phyloP scores from a whole-genome alignment of 2,797 vertebrate genomes.

The Smutsia gigantea region DNA sequence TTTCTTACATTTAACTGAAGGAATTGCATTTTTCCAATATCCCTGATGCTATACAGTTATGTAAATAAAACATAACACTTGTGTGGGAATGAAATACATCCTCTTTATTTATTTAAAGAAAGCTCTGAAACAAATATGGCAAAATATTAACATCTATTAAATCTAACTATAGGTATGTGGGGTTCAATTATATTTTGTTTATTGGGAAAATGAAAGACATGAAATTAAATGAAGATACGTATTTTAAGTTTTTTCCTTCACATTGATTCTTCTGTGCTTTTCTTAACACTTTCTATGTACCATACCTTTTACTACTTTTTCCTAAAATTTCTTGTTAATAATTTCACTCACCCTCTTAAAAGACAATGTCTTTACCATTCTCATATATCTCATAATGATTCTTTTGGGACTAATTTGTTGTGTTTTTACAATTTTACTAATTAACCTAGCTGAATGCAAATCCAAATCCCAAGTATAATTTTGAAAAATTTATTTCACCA shows the following conservation, averaged over 20 bases:
- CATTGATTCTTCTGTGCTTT: neutral
- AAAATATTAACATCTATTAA: neutral
- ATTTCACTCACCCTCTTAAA: neutral
- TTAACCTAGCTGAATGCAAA: neutral
- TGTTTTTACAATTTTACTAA: neutral
- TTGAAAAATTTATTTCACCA: neutral
- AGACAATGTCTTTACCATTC: neutral
- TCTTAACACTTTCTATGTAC: neutral
- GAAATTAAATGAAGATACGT: neutral
- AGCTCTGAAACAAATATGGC: neutral
- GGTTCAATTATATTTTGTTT: neutral
- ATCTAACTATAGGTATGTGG: neutral
- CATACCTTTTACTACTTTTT: neutral
- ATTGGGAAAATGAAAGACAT: neutral
- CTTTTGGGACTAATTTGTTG: neutral
- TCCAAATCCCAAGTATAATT: neutral
- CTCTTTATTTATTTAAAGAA: neutral
- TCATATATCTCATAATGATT: neutral
- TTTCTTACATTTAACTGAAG: neutral
- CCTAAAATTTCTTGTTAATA: neutral
- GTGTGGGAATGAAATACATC: neutral
- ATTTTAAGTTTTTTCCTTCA: constrained; percentile 8
- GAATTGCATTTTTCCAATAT: neutral
- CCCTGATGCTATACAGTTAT: neutral
- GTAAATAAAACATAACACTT: neutral